phyloP scores from a whole-genome alignment of 2,113 vertebrate species.

The Entomyzon cyanotis region DNA sequence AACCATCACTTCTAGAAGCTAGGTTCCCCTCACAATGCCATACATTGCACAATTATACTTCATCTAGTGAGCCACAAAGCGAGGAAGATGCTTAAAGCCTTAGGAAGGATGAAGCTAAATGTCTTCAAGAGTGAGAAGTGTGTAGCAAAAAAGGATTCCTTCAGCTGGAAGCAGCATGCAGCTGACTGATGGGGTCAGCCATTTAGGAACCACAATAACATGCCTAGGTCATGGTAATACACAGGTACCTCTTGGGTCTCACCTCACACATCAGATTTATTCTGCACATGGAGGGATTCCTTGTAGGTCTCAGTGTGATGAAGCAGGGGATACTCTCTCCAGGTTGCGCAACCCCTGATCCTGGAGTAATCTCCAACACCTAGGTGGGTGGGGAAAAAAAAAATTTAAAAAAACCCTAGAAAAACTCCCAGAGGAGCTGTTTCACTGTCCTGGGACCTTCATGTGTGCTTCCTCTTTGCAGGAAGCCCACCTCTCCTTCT shows the following conservation, averaged over 20 bases:
- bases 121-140: not conserved
- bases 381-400: not conserved
- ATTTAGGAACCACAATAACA: not conserved
- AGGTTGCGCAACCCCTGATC: constrained; percentile 75
- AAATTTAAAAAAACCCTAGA: not conserved
- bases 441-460: not conserved
- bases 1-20: not conserved
- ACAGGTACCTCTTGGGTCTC: not conserved
- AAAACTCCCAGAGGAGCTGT: not conserved
- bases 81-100: not conserved
- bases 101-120: not conserved
- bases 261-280: constrained; percentile 89
- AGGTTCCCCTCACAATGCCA: not conserved
- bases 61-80: not conserved
- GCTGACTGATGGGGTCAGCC: not conserved
- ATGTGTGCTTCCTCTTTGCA: not conserved
- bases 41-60: not conserved
- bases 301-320: constrained; percentile 77
- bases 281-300: constrained; percentile 74
- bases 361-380: constrained; percentile 78
- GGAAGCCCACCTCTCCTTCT: not conserved
- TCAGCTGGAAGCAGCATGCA: not conserved
- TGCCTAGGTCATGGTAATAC: not conserved
- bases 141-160: not conserved
- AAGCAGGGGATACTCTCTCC: constrained; percentile 77